Base-by-base conservation (phyloP, 2,797 vertebrate species). In the Trachurus trachurus region DNA sequence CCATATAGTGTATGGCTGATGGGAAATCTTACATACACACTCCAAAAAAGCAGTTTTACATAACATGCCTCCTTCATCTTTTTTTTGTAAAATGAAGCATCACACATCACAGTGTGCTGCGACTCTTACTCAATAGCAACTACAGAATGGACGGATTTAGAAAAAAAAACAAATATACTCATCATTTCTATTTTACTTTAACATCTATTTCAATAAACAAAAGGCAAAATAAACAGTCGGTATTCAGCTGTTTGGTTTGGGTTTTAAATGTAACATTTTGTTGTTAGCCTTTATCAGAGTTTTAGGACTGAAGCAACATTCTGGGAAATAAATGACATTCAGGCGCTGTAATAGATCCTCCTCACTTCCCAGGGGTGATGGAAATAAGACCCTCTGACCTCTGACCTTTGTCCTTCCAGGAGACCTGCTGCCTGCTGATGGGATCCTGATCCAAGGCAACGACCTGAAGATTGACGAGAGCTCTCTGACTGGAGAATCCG, bases 391-490 rank as follows among this genome's bases (percentile, higher is more conserved):
- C 22, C 16, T 17, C 21, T 80, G 57, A 85, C 53, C 19, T 74
- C 39, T 78, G 62, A 70, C 67, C 9, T 57, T 5, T 74, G 19
- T 39, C 4, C 22, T 71, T 87, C 67, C 74, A 99, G 98, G 98
- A 80, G 98, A 99, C 93, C 94, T 99, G 71, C 93, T 99, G 83
- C 98, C 98, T 7, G 93, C 98, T 0, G 98, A 99, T 0, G 98
- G 98, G 10, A 93, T 99, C 89, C 93, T 99, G 88, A 98, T 99
- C 89, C 98, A 99, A 86, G 97, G 97, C 44, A 99, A 99, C 4
- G 98, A 99, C 89, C 93, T 99, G 87, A 99, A 99, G 91, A 99
- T 98, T 40, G 98, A 99, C 0, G 98, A 99, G 94, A 99, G 98
- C 89, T 97, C 98, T 0, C 94, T 99, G 90, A 99, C 98, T 0